phyloP scores from a whole-genome alignment of 1,140 invertebrate species.

The Sycophila sp. region DNA sequence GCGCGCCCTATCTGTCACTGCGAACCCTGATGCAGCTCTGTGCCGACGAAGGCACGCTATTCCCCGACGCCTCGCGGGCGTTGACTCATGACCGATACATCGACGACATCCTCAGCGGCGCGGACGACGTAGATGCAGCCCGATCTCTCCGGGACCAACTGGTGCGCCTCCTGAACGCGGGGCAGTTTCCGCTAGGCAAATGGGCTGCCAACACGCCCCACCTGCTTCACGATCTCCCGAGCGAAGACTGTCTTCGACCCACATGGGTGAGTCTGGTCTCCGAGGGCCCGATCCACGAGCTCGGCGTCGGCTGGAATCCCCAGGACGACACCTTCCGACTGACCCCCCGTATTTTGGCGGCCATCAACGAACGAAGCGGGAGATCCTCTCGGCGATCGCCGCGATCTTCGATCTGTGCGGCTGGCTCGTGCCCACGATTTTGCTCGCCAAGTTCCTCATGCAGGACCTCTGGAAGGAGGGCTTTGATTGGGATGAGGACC shows the following conservation, averaged over 20 bases:
- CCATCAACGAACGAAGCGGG: not conserved
- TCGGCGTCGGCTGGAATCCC: not conserved
- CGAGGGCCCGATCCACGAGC: not conserved
- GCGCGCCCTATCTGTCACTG: not conserved
- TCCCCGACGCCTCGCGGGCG: not conserved
- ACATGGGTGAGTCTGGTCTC: not conserved
- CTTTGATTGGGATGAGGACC: not conserved
- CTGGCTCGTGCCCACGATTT: not conserved
- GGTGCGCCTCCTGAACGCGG: not conserved
- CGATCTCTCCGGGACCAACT: not conserved
- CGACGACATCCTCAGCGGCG: constrained; percentile 11
- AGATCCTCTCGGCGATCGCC: not conserved
- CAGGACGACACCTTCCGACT: not conserved
- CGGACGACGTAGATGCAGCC: not conserved
- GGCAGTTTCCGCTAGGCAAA: constrained; percentile 25
- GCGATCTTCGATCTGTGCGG: not conserved
- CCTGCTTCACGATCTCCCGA: not conserved
- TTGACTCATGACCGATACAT: not conserved
- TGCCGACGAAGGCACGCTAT: not conserved
- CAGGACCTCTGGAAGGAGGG: not conserved
- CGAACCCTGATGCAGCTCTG: not conserved
- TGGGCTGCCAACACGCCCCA: constrained; percentile 8
- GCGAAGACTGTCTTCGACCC: not conserved
- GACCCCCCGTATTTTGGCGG: not conserved
- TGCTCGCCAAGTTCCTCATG: not conserved